phyloP scores from a whole-genome alignment of 2,113 vertebrate species.

The Otus sunia region DNA sequence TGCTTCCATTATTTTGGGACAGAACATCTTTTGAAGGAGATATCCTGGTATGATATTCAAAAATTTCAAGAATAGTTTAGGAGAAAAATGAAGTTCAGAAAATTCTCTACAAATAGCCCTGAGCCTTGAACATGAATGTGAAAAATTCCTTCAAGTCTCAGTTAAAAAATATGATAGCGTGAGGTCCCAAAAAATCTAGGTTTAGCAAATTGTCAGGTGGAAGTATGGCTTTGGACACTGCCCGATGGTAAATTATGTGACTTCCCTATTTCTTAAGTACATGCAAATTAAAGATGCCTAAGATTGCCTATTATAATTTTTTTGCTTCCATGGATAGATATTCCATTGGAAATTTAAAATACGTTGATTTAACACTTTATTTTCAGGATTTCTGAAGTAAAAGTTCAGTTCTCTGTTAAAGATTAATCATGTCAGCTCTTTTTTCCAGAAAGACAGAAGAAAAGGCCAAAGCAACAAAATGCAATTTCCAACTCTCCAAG shows the following conservation, averaged over 20 bases:
- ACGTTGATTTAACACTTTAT: neutral
- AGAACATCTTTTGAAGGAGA: neutral
- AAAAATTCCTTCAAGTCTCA: neutral
- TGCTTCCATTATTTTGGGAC: constrained; percentile 16
- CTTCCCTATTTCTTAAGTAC: neutral
- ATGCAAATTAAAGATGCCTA: neutral
- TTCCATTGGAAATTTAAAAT: neutral
- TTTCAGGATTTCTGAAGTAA: neutral
- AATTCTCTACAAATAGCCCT: neutral
- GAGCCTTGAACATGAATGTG: neutral
- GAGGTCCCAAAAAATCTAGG: neutral
- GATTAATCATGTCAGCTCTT: constrained; percentile 11
- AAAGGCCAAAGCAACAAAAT: constrained; percentile 29
- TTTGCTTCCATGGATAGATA: neutral
- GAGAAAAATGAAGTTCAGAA: neutral
- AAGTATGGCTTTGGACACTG: neutral
- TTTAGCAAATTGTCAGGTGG: neutral
- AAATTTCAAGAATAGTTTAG: neutral
- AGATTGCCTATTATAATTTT: neutral
- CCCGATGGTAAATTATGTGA: neutral
- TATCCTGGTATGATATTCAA: neutral
- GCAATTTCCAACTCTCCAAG: neutral
- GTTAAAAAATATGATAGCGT: neutral
- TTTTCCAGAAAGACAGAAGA: constrained; percentile 1
- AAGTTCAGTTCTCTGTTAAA: neutral